These are phyloP conservation scores for Diarsia brunnea DNA, from an alignment of 2,888 invertebrate genomes.

Conservation along the genomic window DNA sequence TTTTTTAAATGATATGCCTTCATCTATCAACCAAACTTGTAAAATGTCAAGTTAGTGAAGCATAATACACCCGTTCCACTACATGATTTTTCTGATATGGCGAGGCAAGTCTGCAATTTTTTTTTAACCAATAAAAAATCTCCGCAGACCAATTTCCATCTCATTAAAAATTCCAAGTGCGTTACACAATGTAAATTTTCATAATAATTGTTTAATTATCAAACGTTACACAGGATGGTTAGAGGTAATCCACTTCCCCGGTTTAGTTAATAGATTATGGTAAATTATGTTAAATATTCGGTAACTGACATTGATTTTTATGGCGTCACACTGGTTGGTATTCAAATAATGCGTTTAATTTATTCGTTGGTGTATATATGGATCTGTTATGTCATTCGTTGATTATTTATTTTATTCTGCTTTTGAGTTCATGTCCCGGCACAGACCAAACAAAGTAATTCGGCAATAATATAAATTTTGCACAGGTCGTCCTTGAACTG, in stretches of 20 bases:
- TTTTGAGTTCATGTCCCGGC: background rate
- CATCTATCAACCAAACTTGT: background rate
- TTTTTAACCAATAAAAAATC: slow-evolving; percentile 13
- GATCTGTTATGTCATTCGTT: slow-evolving; percentile 20
- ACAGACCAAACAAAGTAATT: background rate
- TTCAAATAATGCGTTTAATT: slow-evolving; percentile 48
- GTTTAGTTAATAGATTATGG: slow-evolving; percentile 59
- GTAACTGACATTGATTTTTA: slow-evolving; percentile 67
- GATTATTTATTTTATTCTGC: background rate
- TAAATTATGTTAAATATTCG: slow-evolving; percentile 63
- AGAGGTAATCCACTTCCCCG: slow-evolving; percentile 69
- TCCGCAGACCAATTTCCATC: slow-evolving; percentile 10
- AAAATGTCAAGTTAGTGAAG: slow-evolving; percentile 1
- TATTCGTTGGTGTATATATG: slow-evolving; percentile 19
- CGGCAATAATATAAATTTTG: background rate
- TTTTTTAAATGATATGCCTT: background rate
- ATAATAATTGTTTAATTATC: slow-evolving; percentile 82
- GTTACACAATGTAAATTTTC: slow-evolving; percentile 77
- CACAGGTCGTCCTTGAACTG: background rate
- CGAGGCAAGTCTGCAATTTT: background rate
- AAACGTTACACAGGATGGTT: slow-evolving; percentile 78
- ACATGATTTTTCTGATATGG: background rate
- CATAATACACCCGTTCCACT: background rate
- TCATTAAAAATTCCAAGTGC: slow-evolving; percentile 27
- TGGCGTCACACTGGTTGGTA: slow-evolving; percentile 51